Conservation (phyloP, 2,113 vertebrate genomes). For the Eptesicus fuscus region DNA sequence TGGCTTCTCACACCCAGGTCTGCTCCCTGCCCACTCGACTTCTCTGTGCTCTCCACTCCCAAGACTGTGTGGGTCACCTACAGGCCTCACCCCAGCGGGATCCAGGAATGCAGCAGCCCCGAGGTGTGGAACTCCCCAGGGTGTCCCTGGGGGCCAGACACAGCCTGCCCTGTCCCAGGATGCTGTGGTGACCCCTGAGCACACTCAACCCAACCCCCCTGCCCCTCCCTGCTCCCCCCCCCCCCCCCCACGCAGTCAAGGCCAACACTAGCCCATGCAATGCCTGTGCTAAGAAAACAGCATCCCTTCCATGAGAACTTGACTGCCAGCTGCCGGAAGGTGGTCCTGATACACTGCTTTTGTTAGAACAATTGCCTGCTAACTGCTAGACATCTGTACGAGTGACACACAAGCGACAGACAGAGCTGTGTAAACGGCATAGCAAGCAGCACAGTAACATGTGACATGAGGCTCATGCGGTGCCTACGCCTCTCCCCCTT, state of each 20-base stretch:
- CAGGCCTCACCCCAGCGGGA: conserved; percentile 22
- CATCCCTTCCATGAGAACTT: not conserved
- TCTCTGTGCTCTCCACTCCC: not conserved
- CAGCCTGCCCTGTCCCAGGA: not conserved
- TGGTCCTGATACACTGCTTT: not conserved
- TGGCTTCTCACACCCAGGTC: not conserved
- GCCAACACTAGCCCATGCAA: not conserved
- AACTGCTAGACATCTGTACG: not conserved
- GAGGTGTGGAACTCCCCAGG: conserved; percentile 5
- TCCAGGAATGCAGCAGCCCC: conserved; percentile 1
- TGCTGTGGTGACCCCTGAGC: not conserved
- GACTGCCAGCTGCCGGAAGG: not conserved
- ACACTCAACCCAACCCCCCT: not conserved
- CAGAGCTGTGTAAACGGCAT: not conserved
- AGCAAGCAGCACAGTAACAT: not conserved
- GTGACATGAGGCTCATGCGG: fast-evolving
- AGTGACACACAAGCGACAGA: not conserved
- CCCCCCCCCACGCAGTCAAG: not conserved
- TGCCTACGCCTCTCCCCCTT: no score
- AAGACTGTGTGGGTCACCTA: conserved; percentile 51
- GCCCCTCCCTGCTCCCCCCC: not conserved
- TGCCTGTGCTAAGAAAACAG: not conserved
- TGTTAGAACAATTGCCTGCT: not conserved
- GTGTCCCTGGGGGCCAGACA: not conserved
- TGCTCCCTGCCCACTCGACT: not conserved